A percentile compares a stretch with the other conserved stretches of the same genome.
Evolutionary conservation across 2,113 vertebrate genomes (phyloP).

Genomic region (Chamaea fasciata): DNA sequence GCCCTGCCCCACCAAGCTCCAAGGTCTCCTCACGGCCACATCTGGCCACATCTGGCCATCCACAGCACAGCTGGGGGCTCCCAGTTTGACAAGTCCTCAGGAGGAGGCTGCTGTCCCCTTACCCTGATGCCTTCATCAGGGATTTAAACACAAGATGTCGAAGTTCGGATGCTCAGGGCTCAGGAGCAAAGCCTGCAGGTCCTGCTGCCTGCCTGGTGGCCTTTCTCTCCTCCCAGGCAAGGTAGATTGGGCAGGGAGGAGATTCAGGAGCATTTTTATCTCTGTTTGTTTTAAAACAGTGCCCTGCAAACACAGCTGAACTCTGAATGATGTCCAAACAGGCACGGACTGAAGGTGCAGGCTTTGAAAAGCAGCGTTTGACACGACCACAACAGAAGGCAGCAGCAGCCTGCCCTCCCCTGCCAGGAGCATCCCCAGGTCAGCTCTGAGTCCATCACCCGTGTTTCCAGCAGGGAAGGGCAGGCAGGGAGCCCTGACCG

Average conservation of each 20-base stretch:
- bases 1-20: too few species aligned
- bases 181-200: neutral
- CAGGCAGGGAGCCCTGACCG: neutral
- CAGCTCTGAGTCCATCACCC: neutral
- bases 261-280: neutral
- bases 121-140: neutral
- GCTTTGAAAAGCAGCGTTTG: neutral
- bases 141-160: neutral
- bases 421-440: neutral
- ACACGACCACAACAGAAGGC: neutral
- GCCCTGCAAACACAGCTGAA: neutral
- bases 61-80: neutral
- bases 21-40: neutral
- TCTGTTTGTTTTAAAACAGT: neutral
- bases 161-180: neutral
- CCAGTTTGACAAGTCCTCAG: neutral
- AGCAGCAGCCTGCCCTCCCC: neutral
- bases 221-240: neutral
- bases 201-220: neutral
- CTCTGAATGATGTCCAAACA: neutral
- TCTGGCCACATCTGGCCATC: neutral
- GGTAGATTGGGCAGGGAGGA: neutral
- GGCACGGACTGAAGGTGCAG: neutral
- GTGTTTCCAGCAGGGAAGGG: fast-evolving
- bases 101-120: neutral